A percentile compares a stretch with the other conserved stretches of the same genome.
phyloP scores from a whole-genome alignment of 2,113 vertebrate species.

The Trichomycterus rosablanca region DNA sequence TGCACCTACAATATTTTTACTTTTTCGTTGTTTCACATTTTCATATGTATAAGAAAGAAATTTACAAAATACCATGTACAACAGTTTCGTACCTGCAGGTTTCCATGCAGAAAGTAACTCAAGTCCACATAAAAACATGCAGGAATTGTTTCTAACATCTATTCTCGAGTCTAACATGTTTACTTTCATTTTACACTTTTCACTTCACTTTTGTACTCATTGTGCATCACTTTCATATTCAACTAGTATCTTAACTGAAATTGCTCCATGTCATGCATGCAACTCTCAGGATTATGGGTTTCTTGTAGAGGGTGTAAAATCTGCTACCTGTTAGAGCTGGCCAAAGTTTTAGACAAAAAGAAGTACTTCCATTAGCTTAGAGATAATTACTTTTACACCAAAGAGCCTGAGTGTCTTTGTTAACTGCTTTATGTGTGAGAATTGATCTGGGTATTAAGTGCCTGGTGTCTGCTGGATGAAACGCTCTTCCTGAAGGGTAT shows the following conservation, averaged over 20 bases:
- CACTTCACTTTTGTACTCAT: neutral
- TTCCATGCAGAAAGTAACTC: too few species aligned
- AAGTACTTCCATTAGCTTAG: slow-evolving; percentile 44
- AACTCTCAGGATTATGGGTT: slow-evolving; percentile 31
- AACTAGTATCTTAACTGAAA: slow-evolving; percentile 19
- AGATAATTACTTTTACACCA: slow-evolving; percentile 70
- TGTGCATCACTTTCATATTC: neutral
- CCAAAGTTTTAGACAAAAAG: slow-evolving; percentile 39
- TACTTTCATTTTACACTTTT: neutral
- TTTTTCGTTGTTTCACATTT: too few species aligned
- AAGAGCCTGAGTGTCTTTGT: slow-evolving; percentile 78
- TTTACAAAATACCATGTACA: too few species aligned
- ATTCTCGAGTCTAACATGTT: neutral
- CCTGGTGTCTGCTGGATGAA: slow-evolving; percentile 76
- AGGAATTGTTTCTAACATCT: too few species aligned
- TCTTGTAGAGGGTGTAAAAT: neutral
- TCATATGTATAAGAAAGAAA: too few species aligned
- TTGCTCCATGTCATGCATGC: slow-evolving; percentile 41
- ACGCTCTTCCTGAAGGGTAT: slow-evolving; percentile 79
- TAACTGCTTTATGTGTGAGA: slow-evolving; percentile 77
- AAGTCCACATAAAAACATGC: too few species aligned
- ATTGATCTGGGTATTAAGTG: slow-evolving; percentile 86
- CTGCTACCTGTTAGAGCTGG: slow-evolving; percentile 43
- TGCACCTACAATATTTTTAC: too few species aligned
- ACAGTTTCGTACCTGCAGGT: too few species aligned